These are phyloP conservation scores for Lasioglossum calceatum DNA, from an alignment of 2,888 invertebrate species.

Conservation along the genomic window DNA sequence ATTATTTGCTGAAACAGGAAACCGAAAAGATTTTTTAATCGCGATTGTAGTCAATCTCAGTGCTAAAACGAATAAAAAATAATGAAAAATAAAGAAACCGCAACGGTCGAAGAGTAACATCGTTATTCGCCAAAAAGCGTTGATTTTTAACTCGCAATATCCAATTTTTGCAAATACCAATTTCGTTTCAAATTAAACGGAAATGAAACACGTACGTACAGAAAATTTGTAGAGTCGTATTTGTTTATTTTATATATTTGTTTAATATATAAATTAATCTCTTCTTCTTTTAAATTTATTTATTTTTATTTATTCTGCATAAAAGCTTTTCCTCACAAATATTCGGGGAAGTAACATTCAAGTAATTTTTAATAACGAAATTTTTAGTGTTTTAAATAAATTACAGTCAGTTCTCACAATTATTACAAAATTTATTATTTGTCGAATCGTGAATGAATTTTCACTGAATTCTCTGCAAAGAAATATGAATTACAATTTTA, in stretches of 20 bases:
- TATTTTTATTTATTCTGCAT: no score
- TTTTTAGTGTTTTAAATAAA: no score
- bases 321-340: no score
- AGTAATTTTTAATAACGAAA: no score
- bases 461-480: background rate
- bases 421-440: background rate
- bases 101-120: background rate
- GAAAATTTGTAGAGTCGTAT: background rate
- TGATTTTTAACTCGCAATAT: background rate
- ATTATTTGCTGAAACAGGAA: background rate
- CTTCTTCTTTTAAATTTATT: no score
- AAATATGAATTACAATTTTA: background rate
- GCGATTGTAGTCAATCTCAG: background rate
- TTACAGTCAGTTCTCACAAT: no score
- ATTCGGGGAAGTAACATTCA: no score
- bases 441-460: background rate
- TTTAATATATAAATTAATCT: no score
- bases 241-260: background rate
- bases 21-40: background rate
- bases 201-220: background rate
- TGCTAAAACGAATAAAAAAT: background rate
- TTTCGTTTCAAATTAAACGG: background rate
- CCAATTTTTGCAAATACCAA: background rate
- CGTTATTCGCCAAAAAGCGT: background rate
- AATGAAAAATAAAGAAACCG: background rate